Percentiles rank a stretch among this genome's conserved stretches.
Evolutionary conservation across 2,888 invertebrate species (phyloP).

Genomic region (Eilema griseolum): DNA sequence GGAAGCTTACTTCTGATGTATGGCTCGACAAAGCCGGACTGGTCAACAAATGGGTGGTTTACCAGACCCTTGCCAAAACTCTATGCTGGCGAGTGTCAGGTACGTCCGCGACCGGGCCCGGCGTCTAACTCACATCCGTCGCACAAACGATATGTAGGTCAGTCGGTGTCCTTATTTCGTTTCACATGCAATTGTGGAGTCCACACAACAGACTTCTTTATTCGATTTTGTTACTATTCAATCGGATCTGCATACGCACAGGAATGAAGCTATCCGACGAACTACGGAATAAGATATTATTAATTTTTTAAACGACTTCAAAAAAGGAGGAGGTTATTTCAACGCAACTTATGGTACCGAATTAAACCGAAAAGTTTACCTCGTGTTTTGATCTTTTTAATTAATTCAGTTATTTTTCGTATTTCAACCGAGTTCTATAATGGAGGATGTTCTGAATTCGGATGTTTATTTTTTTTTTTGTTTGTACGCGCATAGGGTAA

Average conservation of each 20-base stretch:
- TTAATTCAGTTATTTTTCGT: no score
- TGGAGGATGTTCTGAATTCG: no score
- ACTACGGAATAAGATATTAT: not conserved
- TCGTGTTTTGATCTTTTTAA: no score
- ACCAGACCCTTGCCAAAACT: constrained; percentile 41
- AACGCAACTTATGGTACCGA: no score
- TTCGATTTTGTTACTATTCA: not conserved
- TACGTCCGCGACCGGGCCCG: constrained; percentile 25
- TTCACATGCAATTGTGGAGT: constrained; percentile 34
- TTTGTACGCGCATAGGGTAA: no score
- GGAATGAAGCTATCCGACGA: not conserved
- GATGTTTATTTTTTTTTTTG: no score
- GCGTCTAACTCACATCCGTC: constrained; percentile 36
- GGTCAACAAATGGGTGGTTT: constrained; percentile 39
- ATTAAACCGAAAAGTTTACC: no score
- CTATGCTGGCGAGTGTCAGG: constrained; percentile 43
- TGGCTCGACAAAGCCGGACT: constrained; percentile 32
- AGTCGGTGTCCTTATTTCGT: constrained; percentile 36
- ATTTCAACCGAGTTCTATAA: no score
- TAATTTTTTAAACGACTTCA: not conserved
- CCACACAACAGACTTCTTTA: constrained; percentile 16
- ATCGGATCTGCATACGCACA: not conserved
- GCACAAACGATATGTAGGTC: constrained; percentile 39
- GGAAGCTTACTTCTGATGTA: constrained; percentile 35
- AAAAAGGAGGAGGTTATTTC: no score